Percentiles rank a stretch among this genome's conserved stretches.
phyloP scores from a whole-genome alignment of 2,113 vertebrate species.

The Solenodon paradoxus region DNA sequence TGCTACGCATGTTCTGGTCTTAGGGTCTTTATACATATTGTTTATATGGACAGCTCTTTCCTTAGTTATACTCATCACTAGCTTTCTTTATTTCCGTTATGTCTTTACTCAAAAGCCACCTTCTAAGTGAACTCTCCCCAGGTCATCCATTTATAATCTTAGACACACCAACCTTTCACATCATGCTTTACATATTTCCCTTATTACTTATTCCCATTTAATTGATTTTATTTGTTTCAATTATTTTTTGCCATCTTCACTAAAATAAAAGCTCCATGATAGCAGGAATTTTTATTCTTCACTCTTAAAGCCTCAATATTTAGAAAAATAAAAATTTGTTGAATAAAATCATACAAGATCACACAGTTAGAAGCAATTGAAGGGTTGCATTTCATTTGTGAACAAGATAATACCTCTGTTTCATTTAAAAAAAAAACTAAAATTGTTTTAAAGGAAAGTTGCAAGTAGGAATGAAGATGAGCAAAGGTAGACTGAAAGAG shows the following conservation, averaged over 20 bases:
- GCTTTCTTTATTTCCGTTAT: neutral
- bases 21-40: neutral
- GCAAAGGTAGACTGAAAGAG: no score
- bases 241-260: neutral
- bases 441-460: no score
- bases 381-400: neutral
- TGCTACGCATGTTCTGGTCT: neutral
- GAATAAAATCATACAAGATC: neutral
- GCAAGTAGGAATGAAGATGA: no score
- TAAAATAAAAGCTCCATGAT: neutral
- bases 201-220: neutral
- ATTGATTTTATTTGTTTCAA: neutral
- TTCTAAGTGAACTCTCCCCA: neutral
- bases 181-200: neutral
- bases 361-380: neutral
- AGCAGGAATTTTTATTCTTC: neutral
- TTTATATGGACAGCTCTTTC: neutral
- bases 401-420: neutral
- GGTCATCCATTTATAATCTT: neutral
- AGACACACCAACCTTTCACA: neutral
- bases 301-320: neutral
- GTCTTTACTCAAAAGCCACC: neutral
- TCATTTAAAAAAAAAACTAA: neutral
- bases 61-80: neutral
- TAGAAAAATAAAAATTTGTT: neutral